Evolutionary conservation across 2,888 invertebrate genomes (phyloP), one percentile per base, ranked within the genome.

Genomic region (Eupithecia insigniata): DNA sequence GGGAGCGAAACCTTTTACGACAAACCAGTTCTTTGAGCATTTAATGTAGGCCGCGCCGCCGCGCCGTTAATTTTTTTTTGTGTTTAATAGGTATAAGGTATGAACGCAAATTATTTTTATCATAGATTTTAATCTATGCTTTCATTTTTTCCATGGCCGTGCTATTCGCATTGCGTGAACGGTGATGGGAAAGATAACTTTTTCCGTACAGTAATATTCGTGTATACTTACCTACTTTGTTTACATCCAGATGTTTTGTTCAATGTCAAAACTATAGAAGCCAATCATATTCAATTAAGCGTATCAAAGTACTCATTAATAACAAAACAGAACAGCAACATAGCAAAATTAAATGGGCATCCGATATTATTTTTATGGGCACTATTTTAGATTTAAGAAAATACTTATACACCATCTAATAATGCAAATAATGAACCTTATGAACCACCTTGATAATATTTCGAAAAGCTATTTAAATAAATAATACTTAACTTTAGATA

Each of bases 1-100:
- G 83, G 89, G 90, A 82, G 82, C 84, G 83, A 85, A 92, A 92
- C 91, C 90, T 91, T 91, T 89, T 83, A 78, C 80, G 78, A 82
- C 73, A 72, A 77, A 69, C 34, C 67, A 67, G 70, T 74, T 74
- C 69, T 74, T 81, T 76, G 30, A 60, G 70, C 67, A 72, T 73
- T 71, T 69, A 62, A 43, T 58, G 43, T 64, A 36, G 34, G 16
- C 43, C 67, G 61, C n/a, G n/a, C n/a, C n/a, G n/a, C n/a, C n/a
- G n/a, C n/a, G n/a, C n/a, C n/a, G n/a, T n/a, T n/a, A n/a, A n/a
- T 72, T 64, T 55, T 36, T 66, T 76, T 70, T 65, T 43, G 71
- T 67, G 55, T 32, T 28, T 60, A 67, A 60, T 58, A n/a, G n/a
- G n/a, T n/a, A 66, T 60, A 58, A 76, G 69, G 74, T 69, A 76